Conservation (phyloP, 2,797 vertebrate species). For the Sebastes itinus region DNA sequence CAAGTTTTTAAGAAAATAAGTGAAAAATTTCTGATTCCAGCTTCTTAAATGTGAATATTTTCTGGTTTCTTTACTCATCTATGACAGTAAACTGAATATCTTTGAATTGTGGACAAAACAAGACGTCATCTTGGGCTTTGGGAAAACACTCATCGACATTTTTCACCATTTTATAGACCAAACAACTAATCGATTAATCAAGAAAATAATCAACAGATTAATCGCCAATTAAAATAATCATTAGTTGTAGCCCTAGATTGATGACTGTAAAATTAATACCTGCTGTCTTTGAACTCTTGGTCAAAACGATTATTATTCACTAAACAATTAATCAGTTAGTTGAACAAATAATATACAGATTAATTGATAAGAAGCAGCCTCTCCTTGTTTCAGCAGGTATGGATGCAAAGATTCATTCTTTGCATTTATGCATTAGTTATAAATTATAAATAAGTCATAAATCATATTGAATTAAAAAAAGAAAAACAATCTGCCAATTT, state of each 20-base stretch:
- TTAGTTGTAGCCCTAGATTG: too few species aligned
- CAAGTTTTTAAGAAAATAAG: too few species aligned
- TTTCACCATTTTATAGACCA: too few species aligned
- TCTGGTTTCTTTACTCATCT: too few species aligned
- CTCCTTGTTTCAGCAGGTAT: neutral
- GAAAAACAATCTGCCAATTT: neutral
- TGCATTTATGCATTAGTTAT: neutral
- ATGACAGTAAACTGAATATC: too few species aligned
- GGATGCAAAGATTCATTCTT: neutral
- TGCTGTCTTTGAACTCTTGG: neutral
- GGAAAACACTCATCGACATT: too few species aligned
- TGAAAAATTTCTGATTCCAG: too few species aligned
- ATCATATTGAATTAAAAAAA: neutral
- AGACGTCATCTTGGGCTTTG: too few species aligned
- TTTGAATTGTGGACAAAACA: too few species aligned
- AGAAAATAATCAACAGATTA: too few species aligned
- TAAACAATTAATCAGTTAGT: neutral
- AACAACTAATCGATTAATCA: too few species aligned
- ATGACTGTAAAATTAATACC: neutral
- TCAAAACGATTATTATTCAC: neutral
- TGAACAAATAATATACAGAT: neutral
- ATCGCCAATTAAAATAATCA: too few species aligned
- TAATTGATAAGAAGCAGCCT: neutral
- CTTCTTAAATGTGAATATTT: neutral
- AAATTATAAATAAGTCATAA: neutral